Evolutionary conservation across 2,113 vertebrate species (phyloP).

Genomic region (Centropus unirufus): DNA sequence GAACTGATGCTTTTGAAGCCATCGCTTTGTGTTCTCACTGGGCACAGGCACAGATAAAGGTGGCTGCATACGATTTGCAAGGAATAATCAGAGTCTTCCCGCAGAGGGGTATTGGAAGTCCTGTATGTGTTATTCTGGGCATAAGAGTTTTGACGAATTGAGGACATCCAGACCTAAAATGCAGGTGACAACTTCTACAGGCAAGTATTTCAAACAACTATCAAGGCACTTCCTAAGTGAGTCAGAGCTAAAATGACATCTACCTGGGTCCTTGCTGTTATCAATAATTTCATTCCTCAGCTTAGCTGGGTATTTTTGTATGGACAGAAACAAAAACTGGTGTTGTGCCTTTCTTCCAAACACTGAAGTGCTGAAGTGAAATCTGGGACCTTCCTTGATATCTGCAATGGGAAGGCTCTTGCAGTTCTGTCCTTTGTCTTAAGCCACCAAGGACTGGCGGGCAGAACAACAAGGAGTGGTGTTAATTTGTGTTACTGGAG

Average conservation of each 20-base stretch:
- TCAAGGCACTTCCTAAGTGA: fast-evolving
- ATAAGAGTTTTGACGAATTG: fast-evolving
- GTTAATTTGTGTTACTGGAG: fast-evolving
- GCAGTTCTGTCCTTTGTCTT: neutral
- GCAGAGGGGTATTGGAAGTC: fast-evolving
- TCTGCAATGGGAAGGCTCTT: neutral
- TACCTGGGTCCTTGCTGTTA: no score
- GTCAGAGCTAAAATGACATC: neutral
- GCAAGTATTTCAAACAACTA: neutral
- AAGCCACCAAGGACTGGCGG: fast-evolving
- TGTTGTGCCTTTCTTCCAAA: neutral
- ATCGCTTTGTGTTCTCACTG: no score
- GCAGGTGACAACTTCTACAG: neutral
- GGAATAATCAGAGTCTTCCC: fast-evolving
- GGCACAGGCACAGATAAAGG: neutral
- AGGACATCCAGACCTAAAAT: neutral
- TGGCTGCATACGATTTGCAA: fast-evolving
- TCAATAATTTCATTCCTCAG: neutral
- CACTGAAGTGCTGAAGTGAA: neutral
- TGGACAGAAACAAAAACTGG: neutral
- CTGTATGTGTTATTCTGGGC: fast-evolving
- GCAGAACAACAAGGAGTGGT: fast-evolving
- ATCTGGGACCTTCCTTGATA: no score
- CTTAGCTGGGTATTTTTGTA: neutral
- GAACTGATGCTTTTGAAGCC: fast-evolving